Conservation (phyloP, 2,113 vertebrate species). For the Romanogobio albipinnatus region DNA sequence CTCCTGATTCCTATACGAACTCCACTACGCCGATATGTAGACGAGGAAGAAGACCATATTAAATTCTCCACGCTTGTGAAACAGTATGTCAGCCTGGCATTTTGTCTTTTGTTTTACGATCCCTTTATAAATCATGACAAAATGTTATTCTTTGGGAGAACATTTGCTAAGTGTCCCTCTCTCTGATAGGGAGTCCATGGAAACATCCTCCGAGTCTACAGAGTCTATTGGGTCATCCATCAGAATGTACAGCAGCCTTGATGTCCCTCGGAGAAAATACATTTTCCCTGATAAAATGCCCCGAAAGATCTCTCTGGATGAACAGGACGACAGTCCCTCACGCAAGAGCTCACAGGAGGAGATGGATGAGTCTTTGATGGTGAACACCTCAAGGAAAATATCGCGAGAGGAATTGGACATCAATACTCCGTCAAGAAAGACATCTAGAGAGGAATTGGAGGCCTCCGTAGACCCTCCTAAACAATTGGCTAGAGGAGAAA, state of each 20-base stretch:
- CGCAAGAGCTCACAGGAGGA: slow-evolving; percentile 65
- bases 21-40: slow-evolving; percentile 65
- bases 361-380: slow-evolving; percentile 48
- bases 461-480: slow-evolving; percentile 45
- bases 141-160: neutral
- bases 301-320: slow-evolving; percentile 62
- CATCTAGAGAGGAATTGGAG: slow-evolving; percentile 52
- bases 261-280: slow-evolving; percentile 62
- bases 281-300: slow-evolving; percentile 57
- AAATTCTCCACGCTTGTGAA: slow-evolving; percentile 76
- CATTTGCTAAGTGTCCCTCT: slow-evolving; percentile 9
- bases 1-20: slow-evolving; percentile 71
- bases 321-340: slow-evolving; percentile 46
- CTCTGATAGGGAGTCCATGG: slow-evolving; percentile 70
- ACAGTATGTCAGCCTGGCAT: slow-evolving; percentile 66
- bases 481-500: slow-evolving; percentile 34
- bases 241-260: slow-evolving; percentile 63
- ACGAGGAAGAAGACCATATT: slow-evolving; percentile 66
- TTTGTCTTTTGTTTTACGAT: neutral
- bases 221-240: slow-evolving; percentile 64
- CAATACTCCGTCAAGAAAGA: slow-evolving; percentile 54
- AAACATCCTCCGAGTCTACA: slow-evolving; percentile 63
- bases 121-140: no score
- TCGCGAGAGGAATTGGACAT: slow-evolving; percentile 60
- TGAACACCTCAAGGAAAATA: slow-evolving; percentile 52